phyloP scores from a whole-genome alignment of 2,888 invertebrate genomes.

The Apotomis capreana region DNA sequence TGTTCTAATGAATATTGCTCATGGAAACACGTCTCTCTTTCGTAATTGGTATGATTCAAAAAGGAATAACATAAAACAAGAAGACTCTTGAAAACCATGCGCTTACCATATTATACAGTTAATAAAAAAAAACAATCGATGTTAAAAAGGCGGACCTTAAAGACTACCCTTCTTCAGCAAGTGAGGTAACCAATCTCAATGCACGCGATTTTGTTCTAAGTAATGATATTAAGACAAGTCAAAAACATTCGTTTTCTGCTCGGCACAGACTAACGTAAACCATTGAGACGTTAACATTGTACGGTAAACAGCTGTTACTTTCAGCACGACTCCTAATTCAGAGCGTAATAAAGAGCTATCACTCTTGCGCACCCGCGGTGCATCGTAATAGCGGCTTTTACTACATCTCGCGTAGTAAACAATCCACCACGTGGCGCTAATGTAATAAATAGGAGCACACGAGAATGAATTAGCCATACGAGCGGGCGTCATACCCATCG shows the following conservation, averaged over 20 bases:
- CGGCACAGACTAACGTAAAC: neutral
- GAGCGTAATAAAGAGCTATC: slow-evolving; percentile 49
- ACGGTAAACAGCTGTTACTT: slow-evolving; percentile 36
- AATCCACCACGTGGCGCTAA: slow-evolving; percentile 76
- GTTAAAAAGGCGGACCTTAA: too few species aligned
- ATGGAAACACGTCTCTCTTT: too few species aligned
- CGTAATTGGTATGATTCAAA: too few species aligned
- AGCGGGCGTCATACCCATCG: slow-evolving; percentile 63
- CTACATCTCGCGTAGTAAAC: slow-evolving; percentile 71
- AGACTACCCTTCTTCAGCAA: too few species aligned
- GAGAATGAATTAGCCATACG: slow-evolving; percentile 78
- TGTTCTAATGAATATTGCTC: too few species aligned
- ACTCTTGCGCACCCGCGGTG: slow-evolving; percentile 40
- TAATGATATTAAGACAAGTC: too few species aligned
- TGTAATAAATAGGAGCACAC: slow-evolving; percentile 78
- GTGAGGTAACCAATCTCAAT: too few species aligned
- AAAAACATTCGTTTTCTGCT: neutral
- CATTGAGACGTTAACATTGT: slow-evolving; percentile 16
- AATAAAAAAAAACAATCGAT: too few species aligned
- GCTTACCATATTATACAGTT: too few species aligned
- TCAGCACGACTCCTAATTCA: slow-evolving; percentile 34
- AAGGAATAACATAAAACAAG: too few species aligned
- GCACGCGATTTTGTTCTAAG: too few species aligned
- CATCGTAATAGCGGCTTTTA: slow-evolving; percentile 65
- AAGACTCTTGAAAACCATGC: too few species aligned